These are phyloP conservation scores for Thunnus maccoyii DNA, from an alignment of 2,113 vertebrate species.

Conservation along the genomic window DNA sequence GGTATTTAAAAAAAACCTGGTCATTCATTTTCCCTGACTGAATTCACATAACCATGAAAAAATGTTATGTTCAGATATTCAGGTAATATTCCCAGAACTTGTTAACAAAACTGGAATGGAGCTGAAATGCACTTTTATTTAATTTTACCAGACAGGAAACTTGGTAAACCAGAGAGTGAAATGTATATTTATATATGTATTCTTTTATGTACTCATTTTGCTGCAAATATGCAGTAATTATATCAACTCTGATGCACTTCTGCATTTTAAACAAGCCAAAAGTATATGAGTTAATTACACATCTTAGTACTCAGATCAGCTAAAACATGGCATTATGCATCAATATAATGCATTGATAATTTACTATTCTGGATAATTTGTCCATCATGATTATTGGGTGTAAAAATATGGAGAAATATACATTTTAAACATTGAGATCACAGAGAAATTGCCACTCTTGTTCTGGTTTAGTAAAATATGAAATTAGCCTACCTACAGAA, in stretches of 20 bases:
- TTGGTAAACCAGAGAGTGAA: no score
- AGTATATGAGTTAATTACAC: not conserved
- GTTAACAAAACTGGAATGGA: not conserved
- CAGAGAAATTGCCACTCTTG: not conserved
- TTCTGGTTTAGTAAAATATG: not conserved
- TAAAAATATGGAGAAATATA: not conserved
- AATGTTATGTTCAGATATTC: not conserved
- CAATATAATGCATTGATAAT: not conserved
- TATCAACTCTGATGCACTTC: not conserved
- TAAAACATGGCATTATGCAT: not conserved
- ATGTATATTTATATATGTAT: not conserved
- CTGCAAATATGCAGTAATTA: not conserved
- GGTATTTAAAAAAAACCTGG: not conserved
- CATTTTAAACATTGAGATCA: not conserved
- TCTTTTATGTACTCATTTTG: not conserved
- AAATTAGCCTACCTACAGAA: not conserved
- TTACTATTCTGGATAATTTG: not conserved
- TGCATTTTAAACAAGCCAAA: not conserved
- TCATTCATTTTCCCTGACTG: not conserved
- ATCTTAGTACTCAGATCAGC: not conserved
- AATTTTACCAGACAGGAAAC: not conserved
- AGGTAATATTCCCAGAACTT: not conserved
- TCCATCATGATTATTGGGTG: not conserved
- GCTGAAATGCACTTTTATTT: not conserved
- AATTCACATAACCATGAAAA: not conserved